Conservation (phyloP, 2,888 invertebrate species). For the Oegoconia quadripuncta region DNA sequence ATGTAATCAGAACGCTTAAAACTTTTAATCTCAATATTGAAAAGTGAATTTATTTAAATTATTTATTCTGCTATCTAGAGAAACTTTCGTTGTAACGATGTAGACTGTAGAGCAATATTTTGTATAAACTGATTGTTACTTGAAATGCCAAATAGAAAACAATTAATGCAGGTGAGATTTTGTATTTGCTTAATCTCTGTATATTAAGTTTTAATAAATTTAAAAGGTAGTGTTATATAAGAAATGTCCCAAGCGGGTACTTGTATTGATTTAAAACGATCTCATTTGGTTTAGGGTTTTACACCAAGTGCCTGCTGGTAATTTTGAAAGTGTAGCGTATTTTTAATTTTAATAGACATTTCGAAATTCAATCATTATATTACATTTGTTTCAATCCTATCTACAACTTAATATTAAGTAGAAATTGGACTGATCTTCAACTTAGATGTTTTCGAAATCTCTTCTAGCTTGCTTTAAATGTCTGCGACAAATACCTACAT, state of each 20-base stretch:
- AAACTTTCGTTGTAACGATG: not conserved
- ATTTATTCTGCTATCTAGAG: too few species aligned
- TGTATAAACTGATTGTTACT: slow-evolving; percentile 13
- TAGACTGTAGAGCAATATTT: not conserved
- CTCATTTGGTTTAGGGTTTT: too few species aligned
- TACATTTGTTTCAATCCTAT: not conserved
- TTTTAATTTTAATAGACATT: not conserved
- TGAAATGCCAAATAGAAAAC: slow-evolving; percentile 21
- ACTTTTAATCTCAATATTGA: too few species aligned
- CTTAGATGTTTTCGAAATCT: slow-evolving; percentile 38
- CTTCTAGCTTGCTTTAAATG: slow-evolving; percentile 37
- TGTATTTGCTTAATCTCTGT: not conserved
- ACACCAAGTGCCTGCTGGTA: slow-evolving; percentile 45
- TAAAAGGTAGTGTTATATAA: too few species aligned
- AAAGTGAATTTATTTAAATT: too few species aligned
- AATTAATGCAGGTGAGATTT: not conserved
- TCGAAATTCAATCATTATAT: too few species aligned
- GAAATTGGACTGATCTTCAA: slow-evolving; percentile 55
- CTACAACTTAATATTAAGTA: slow-evolving; percentile 1
- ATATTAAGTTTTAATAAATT: too few species aligned
- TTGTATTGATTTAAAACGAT: too few species aligned
- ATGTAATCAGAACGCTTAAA: too few species aligned
- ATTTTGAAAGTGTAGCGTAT: slow-evolving; percentile 8
- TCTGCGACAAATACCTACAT: slow-evolving; percentile 21
- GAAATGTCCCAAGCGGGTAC: too few species aligned